These are phyloP conservation scores for Helicorthomorpha holstii DNA, from an alignment of 1,140 invertebrate species.

Conservation along the genomic window DNA sequence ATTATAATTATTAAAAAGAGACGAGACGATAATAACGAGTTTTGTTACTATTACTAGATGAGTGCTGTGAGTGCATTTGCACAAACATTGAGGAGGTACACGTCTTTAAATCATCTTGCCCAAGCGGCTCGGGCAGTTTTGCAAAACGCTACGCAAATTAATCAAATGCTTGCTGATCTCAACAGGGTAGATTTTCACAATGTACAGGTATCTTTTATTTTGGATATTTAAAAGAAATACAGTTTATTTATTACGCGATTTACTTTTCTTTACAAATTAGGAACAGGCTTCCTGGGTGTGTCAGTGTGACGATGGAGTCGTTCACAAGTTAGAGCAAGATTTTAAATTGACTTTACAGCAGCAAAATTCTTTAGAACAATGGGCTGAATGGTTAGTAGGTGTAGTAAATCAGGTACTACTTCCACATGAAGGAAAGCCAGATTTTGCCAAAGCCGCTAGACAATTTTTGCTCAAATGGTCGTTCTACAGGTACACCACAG, in stretches of 20 bases:
- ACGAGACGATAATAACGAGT: slow-evolving; percentile 1
- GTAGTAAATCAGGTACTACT: slow-evolving; percentile 73
- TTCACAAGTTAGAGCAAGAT: slow-evolving; percentile 73
- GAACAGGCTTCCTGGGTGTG: slow-evolving; percentile 89
- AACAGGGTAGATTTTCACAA: slow-evolving; percentile 95
- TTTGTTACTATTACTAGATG: slow-evolving; percentile 22
- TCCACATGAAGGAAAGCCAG: slow-evolving; percentile 61
- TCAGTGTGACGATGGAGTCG: slow-evolving; percentile 73
- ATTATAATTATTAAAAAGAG: not conserved
- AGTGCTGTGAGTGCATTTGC: slow-evolving; percentile 78
- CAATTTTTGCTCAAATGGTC: slow-evolving; percentile 98
- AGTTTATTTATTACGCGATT: not conserved
- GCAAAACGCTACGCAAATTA: slow-evolving; percentile 86
- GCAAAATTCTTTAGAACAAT: slow-evolving; percentile 86
- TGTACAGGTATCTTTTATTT: slow-evolving; percentile 45
- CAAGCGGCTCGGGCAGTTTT: slow-evolving; percentile 89
- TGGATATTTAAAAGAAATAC: not conserved
- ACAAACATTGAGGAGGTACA: slow-evolving; percentile 87
- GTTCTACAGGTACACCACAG: slow-evolving; percentile 64
- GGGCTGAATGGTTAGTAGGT: slow-evolving; percentile 90
- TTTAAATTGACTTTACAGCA: slow-evolving; percentile 86
- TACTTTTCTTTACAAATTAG: not conserved
- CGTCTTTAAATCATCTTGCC: slow-evolving; percentile 95
- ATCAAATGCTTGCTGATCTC: slow-evolving; percentile 91
- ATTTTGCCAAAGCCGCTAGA: slow-evolving; percentile 72